Base-by-base conservation (phyloP, 2,888 invertebrate species). In the Eristalis pertinax region DNA sequence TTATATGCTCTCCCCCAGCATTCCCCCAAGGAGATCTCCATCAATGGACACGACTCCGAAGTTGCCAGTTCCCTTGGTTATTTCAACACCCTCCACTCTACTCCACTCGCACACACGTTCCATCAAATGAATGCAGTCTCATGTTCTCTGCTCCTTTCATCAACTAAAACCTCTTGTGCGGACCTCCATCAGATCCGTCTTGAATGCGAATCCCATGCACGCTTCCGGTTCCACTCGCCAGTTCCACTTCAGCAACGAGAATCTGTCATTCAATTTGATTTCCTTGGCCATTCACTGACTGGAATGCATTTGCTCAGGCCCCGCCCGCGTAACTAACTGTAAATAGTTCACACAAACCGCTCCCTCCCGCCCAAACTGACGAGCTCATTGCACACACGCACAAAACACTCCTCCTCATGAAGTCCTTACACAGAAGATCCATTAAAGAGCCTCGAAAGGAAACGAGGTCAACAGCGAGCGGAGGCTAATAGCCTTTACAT, bases 401-500 rank as follows among this genome's bases (percentile, higher is more conserved):
- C 35, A 84, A 41, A 79, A 56, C 43, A 72, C 56, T 68, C 68
- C 75, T 70, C 81, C 81, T 81, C 29, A 81, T 58, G 56, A 76
- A 78, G 62, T 29, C 69, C 60, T 69, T 67, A 78, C 86, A 83
- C 60, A 78, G 67, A 83, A 83, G 64, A 78, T 82, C 83, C 86
- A 86, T 86, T 86, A 83, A 83, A 78, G 50, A 50, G 70, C 70
- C 32, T 38, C 64, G 15, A 75, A 84, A 79, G 84, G 50, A 83
- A 87, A 84, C 64, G 87, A 73, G 84, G 87, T 84, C 87, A 87
- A 87, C 87, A 75, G 58, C 63, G 68, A 65, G 73, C 79, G 50
- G 79, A 87, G 84, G 79, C 87, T 87, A 87, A 87, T 87, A 87
- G 84, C 87, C 84, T 87, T 82, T 86, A 74, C 78, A 78, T 87